A percentile compares a stretch with the other conserved stretches of the same genome.
phyloP scores from a whole-genome alignment of 2,113 vertebrate genomes.

The Callopanchax toddi region DNA sequence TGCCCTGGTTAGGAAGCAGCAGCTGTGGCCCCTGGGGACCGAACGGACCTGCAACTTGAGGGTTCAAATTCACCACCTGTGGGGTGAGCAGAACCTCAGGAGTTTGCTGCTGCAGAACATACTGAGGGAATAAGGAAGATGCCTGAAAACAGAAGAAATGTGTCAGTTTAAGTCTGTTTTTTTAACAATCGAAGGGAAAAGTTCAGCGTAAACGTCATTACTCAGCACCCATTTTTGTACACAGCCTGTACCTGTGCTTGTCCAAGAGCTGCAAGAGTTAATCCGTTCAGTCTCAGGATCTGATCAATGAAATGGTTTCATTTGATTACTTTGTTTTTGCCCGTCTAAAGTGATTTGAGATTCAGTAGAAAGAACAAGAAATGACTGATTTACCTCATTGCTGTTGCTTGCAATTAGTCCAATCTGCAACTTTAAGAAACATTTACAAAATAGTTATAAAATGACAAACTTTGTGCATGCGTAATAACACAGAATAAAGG shows the following conservation, averaged over 20 bases:
- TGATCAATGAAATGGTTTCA: constrained; percentile 29
- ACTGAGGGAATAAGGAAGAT: constrained; percentile 66
- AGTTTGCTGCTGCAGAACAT: constrained; percentile 73
- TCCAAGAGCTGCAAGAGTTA: constrained; percentile 72
- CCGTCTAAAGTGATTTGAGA: background rate
- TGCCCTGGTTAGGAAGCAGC: constrained; percentile 71
- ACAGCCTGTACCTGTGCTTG: constrained; percentile 65
- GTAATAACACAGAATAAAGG: too few relatives aligned
- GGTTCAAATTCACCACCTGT: constrained; percentile 76
- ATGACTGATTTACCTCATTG: constrained; percentile 75
- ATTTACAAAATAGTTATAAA: constrained; percentile 7
- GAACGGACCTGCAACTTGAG: constrained; percentile 70
- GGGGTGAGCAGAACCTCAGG: constrained; percentile 71
- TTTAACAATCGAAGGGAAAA: too few relatives aligned
- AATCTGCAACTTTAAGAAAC: constrained; percentile 68
- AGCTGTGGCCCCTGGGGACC: constrained; percentile 67
- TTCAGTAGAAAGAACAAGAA: background rate
- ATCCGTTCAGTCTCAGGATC: constrained; percentile 74
- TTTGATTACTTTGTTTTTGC: background rate
- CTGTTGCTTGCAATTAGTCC: constrained; percentile 82
- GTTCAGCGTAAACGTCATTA: background rate
- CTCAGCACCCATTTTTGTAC: background rate
- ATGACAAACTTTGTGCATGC: background rate
- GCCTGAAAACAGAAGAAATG: constrained; percentile 45
- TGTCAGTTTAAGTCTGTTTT: background rate